Conservation (phyloP, 2,888 invertebrate species). For the Orthosia cruda region DNA sequence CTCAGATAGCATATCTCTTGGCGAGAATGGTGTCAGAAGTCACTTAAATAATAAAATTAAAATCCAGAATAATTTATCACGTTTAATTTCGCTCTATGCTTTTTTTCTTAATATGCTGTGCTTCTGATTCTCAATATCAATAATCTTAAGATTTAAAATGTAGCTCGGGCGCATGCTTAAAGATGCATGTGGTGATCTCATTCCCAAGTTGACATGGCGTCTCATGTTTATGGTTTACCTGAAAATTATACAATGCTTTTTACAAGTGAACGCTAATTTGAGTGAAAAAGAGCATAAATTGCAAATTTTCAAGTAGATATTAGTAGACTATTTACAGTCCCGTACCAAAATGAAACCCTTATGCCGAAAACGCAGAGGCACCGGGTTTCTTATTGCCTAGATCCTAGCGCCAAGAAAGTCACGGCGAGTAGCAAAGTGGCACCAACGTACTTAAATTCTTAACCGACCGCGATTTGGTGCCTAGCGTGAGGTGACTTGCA, state of each 20-base stretch:
- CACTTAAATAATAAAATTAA: constrained; percentile 11
- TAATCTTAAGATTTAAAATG: constrained; percentile 80
- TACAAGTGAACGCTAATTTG: background rate
- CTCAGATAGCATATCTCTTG: too few species aligned
- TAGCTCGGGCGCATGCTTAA: constrained; percentile 88
- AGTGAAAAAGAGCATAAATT: background rate
- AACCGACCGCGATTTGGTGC: too few species aligned
- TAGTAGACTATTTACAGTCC: too few species aligned
- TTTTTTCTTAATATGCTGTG: constrained; percentile 8
- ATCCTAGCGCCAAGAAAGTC: too few species aligned
- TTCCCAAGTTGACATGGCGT: constrained; percentile 84
- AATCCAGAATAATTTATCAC: constrained; percentile 5
- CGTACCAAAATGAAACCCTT: too few species aligned
- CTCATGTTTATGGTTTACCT: constrained; percentile 82
- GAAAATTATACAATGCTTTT: constrained; percentile 57
- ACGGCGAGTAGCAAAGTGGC: too few species aligned
- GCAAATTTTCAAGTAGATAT: background rate
- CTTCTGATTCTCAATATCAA: constrained; percentile 7
- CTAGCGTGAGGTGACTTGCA: too few species aligned
- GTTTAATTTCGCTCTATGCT: constrained; percentile 34
- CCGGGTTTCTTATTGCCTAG: too few species aligned
- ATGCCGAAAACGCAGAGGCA: too few species aligned
- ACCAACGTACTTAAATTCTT: too few species aligned
- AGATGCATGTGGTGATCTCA: constrained; percentile 85
- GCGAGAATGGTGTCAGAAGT: too few species aligned